phyloP scores from a whole-genome alignment of 92 coral and sea anemone genomes.

The Porites divaricata region DNA sequence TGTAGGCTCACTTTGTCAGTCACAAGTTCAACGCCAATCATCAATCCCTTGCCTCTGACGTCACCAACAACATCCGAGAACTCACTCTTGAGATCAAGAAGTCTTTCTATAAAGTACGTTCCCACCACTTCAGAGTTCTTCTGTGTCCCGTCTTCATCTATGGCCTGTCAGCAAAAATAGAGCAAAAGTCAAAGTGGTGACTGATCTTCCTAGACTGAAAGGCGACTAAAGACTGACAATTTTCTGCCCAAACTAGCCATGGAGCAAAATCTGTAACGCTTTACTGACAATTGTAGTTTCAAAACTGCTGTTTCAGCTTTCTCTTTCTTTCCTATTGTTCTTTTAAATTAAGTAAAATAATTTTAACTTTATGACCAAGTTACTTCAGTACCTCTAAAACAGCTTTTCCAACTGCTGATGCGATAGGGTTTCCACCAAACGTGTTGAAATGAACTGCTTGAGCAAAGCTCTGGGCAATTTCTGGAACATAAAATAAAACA shows the following conservation, averaged over 20 bases:
- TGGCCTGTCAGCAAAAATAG: conserved; percentile 48
- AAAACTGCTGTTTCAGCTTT: too few species aligned
- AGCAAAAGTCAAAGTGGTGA: too few species aligned
- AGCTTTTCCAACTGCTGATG: conserved; percentile 94
- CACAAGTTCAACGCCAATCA: conserved; percentile 94
- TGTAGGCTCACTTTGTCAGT: conserved; percentile 77
- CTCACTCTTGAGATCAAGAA: conserved; percentile 75
- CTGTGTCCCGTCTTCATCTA: conserved; percentile 87
- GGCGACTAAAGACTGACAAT: too few species aligned
- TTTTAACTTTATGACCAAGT: neutral
- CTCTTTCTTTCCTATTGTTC: too few species aligned
- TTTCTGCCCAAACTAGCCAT: too few species aligned
- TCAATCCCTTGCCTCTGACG: conserved; percentile 97
- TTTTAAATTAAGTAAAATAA: too few species aligned
- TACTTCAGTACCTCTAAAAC: conserved; percentile 84
- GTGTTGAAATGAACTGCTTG: conserved; percentile 95
- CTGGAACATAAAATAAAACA: conserved; percentile 32
- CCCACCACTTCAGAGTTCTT: conserved; percentile 80
- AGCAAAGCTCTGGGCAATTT: conserved; percentile 90
- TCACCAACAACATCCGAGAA: conserved; percentile 97
- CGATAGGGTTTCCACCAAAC: conserved; percentile 92
- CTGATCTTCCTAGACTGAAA: too few species aligned
- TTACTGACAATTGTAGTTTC: too few species aligned
- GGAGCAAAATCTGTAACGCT: too few species aligned
- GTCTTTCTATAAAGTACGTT: conserved; percentile 75